Percentiles rank a stretch among this genome's conserved stretches.
Evolutionary conservation across 2,888 invertebrate genomes (phyloP).

Genomic region (Acanthosepion esculentum): DNA sequence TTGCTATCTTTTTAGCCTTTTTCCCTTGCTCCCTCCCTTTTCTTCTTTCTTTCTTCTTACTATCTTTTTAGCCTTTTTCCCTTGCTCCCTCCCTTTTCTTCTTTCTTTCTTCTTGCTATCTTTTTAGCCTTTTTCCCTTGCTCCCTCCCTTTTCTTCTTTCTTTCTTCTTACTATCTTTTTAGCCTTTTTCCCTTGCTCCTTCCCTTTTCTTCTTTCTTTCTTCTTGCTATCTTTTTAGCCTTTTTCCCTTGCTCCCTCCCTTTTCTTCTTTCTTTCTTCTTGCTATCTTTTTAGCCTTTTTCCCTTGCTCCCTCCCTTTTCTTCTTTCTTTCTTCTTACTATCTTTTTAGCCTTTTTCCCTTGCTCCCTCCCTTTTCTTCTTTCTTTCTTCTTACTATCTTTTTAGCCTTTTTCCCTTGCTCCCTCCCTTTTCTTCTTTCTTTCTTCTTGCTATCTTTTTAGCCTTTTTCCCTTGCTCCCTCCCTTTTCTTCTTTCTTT

Average conservation of each 20-base stretch:
- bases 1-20: neutral
- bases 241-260: no score
- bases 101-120: neutral
- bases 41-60: neutral
- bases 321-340: no score
- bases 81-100: neutral
- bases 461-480: neutral
- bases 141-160: neutral
- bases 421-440: neutral
- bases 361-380: no score
- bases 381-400: neutral
- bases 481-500: no score
- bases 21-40: neutral
- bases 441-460: neutral
- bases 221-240: no score
- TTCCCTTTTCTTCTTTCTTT: no score
- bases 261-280: no score
- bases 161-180: no score
- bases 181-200: no score
- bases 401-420: neutral
- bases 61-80: neutral
- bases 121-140: neutral
- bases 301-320: no score
- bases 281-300: no score
- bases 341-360: no score